Conservation (phyloP, 2,888 invertebrate genomes). For the Oscheius sp. region DNA sequence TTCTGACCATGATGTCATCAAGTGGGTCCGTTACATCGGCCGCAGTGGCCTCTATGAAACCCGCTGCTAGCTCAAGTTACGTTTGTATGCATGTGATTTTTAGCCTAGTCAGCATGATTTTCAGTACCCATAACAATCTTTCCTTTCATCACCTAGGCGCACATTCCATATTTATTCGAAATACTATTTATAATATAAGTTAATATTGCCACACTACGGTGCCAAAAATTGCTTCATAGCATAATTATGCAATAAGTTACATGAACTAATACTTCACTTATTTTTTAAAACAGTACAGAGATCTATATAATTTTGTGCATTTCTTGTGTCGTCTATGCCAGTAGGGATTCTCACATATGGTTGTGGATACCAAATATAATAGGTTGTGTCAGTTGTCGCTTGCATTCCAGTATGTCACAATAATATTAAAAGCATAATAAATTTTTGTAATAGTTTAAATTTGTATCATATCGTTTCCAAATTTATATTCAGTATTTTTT, state of each 20-base stretch:
- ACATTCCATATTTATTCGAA: conserved; percentile 10
- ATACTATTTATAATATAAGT: background rate
- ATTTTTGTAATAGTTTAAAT: too few relatives aligned
- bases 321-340: conserved; percentile 1
- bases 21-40: conserved; percentile 99
- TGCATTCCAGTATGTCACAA: conserved; percentile 25
- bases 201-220: conserved; percentile 20
- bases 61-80: conserved; percentile 79
- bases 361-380: conserved; percentile 2
- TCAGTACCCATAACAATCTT: background rate
- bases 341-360: conserved; percentile 23
- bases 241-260: conserved; percentile 5
- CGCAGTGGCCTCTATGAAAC: conserved; percentile 99
- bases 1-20: conserved; percentile 99
- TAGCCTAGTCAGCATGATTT: conserved; percentile 1
- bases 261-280: conserved; percentile 11
- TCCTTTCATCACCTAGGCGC: background rate
- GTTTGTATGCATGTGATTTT: background rate
- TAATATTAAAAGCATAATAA: background rate
- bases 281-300: conserved; percentile 3
- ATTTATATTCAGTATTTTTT: too few relatives aligned
- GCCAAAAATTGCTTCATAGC: background rate
- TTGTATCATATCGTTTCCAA: too few relatives aligned
- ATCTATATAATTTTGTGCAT: background rate
- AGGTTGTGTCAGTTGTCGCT: conserved; percentile 25